Percentiles rank a stretch among this genome's conserved stretches.
phyloP scores from a whole-genome alignment of 2,113 vertebrate genomes.

The Capreolus pygargus region DNA sequence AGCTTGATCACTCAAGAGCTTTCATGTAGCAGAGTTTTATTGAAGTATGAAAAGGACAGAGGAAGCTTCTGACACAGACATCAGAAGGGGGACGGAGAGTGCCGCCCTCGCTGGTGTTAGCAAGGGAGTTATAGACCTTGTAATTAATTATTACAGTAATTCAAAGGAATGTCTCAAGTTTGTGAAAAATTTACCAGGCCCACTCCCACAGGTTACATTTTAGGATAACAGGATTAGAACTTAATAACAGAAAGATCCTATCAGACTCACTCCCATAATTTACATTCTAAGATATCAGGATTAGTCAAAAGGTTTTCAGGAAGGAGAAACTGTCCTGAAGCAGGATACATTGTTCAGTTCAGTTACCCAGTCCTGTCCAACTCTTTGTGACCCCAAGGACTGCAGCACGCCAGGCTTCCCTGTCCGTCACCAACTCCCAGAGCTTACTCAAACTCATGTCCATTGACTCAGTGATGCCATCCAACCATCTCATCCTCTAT shows the following conservation, averaged over 20 bases:
- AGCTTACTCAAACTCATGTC: neutral
- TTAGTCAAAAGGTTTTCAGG: neutral
- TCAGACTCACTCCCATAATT: neutral
- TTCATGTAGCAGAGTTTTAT: neutral
- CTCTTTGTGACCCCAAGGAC: fast-evolving
- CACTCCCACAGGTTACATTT: neutral
- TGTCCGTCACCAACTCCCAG: neutral
- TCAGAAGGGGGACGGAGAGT: neutral
- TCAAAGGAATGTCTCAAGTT: neutral
- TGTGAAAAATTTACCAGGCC: neutral
- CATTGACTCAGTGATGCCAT: fast-evolving
- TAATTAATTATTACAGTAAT: neutral
- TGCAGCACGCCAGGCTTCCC: fast-evolving
- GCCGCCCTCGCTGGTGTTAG: fast-evolving
- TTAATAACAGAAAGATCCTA: neutral
- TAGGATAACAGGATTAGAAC: neutral
- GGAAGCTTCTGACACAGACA: neutral
- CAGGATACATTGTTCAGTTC: neutral
- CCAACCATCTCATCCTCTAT: neutral
- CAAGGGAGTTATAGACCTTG: neutral
- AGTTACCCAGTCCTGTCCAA: neutral
- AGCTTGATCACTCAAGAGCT: neutral
- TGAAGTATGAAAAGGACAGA: neutral
- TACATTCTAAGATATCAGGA: neutral
- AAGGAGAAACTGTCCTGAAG: neutral